Evolutionary conservation across 2,797 vertebrate genomes (phyloP).

Genomic region (Morus bassanus): DNA sequence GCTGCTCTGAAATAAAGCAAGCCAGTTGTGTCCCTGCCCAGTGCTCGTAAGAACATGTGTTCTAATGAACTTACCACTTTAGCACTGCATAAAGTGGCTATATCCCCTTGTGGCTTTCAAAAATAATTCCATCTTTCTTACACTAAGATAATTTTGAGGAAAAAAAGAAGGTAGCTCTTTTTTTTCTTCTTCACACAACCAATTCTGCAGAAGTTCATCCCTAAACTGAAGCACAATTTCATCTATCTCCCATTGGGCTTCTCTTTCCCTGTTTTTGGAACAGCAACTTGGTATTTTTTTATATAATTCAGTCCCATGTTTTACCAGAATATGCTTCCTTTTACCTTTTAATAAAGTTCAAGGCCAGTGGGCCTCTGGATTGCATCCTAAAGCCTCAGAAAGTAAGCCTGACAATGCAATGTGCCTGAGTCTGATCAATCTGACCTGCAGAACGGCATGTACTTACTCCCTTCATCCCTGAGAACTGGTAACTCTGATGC

Average conservation of each 20-base stretch:
- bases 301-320: not conserved
- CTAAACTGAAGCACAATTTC: not conserved
- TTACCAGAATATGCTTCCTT: not conserved
- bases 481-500: not conserved
- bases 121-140: not conserved
- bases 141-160: not conserved
- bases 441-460: not conserved
- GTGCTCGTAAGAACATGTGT: not conserved
- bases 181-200: not conserved
- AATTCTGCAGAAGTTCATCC: not conserved
- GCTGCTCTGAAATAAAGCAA: not conserved
- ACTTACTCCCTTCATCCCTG: not conserved
- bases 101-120: not conserved
- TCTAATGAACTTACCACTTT: not conserved
- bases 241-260: not conserved
- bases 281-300: not conserved
- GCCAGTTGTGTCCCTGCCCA: not conserved
- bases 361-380: not conserved
- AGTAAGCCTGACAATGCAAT: no score
- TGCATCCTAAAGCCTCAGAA: not conserved
- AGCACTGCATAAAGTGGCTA: not conserved
- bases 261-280: not conserved
- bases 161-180: not conserved
- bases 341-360: not conserved
- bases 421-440: not conserved